These are phyloP conservation scores for Corydoras maculifer DNA, from an alignment of 2,113 vertebrate species.

Conservation along the genomic window DNA sequence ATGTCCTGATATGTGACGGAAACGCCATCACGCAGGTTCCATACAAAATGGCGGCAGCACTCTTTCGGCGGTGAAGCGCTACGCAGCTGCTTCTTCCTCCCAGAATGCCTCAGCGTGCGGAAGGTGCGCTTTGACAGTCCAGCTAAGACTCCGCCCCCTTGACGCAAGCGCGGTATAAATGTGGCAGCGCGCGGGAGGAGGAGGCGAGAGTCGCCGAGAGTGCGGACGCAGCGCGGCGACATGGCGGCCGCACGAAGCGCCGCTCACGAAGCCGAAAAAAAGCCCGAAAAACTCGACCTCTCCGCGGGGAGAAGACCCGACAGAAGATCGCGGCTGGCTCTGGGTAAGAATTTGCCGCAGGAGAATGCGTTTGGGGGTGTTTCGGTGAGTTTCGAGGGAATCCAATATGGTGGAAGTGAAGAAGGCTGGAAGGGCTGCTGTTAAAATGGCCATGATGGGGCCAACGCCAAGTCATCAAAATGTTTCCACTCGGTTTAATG, in stretches of 20 bases:
- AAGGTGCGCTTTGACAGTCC: slow-evolving; percentile 60
- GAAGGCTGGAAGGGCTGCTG: slow-evolving; percentile 58
- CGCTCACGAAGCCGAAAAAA: slow-evolving; percentile 33
- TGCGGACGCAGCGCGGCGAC: background rate
- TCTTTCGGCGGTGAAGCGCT: background rate
- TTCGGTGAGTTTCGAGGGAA: slow-evolving; percentile 29
- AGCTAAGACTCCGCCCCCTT: slow-evolving; percentile 61
- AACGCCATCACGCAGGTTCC: too few relatives aligned
- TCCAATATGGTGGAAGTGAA: slow-evolving; percentile 71
- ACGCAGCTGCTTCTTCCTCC: slow-evolving; percentile 42
- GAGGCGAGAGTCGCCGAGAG: slow-evolving; percentile 46
- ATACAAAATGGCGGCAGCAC: too few relatives aligned
- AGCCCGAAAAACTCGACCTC: slow-evolving; percentile 9
- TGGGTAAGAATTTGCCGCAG: slow-evolving; percentile 60
- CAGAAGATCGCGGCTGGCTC: slow-evolving; percentile 34
- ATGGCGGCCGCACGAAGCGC: slow-evolving; percentile 12
- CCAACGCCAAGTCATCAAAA: slow-evolving; percentile 49
- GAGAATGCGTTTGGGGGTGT: slow-evolving; percentile 28
- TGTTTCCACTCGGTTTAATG: background rate
- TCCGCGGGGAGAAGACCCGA: slow-evolving; percentile 40
- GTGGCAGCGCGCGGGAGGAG: slow-evolving; percentile 49
- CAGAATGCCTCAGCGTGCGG: slow-evolving; percentile 53
- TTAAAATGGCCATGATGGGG: slow-evolving; percentile 71
- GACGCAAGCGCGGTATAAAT: slow-evolving; percentile 53
- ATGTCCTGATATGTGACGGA: too few relatives aligned